Evolutionary conservation across 2,888 invertebrate species (phyloP).

Genomic region (Criorhina ranunculi): DNA sequence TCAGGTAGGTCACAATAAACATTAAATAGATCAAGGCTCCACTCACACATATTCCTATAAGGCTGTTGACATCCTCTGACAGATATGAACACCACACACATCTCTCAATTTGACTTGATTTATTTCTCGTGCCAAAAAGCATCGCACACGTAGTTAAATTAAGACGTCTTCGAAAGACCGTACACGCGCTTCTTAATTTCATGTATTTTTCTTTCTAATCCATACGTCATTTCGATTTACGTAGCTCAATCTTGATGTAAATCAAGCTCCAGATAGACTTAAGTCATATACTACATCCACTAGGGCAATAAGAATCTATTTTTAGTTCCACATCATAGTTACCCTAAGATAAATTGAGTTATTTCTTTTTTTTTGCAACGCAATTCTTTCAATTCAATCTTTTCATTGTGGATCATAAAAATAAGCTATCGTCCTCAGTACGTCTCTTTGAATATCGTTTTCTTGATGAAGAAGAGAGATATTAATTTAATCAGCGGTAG

Average conservation of each 20-base stretch:
- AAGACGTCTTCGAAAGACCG: too few relatives aligned
- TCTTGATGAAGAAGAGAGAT: not conserved
- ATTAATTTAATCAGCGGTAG: slow-evolving; percentile 21
- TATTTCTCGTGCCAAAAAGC: too few relatives aligned
- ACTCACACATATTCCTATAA: too few relatives aligned
- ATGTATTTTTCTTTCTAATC: too few relatives aligned
- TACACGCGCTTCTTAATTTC: too few relatives aligned
- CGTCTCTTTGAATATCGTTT: slow-evolving; percentile 4
- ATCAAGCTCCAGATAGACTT: not conserved
- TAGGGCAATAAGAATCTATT: slow-evolving; percentile 5
- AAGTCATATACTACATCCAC: not conserved
- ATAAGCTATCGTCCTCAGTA: not conserved
- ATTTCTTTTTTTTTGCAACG: slow-evolving; percentile 33
- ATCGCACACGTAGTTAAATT: too few relatives aligned
- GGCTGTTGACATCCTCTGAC: too few relatives aligned
- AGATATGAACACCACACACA: too few relatives aligned
- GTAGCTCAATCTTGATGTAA: not conserved
- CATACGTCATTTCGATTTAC: too few relatives aligned
- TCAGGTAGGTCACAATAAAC: too few relatives aligned
- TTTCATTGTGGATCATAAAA: not conserved
- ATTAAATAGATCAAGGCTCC: too few relatives aligned
- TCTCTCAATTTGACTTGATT: too few relatives aligned
- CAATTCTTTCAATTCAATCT: slow-evolving; percentile 35
- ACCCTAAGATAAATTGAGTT: not conserved
- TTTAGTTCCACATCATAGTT: slow-evolving; percentile 17